phyloP scores from a whole-genome alignment of 2,113 vertebrate genomes.

The Semicossyphus pulcher region DNA sequence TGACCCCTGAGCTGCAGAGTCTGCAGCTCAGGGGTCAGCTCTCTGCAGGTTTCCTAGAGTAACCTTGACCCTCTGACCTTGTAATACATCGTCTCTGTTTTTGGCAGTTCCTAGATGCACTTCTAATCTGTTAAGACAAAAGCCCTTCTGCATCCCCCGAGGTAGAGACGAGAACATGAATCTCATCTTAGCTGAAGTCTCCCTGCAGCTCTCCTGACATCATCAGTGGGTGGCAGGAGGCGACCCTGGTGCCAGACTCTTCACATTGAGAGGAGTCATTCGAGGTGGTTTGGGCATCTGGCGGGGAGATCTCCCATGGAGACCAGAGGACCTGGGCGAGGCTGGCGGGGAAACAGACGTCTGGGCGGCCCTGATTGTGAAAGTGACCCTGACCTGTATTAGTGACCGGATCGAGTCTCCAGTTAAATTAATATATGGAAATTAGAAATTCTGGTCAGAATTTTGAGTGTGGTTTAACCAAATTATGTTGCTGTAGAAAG shows the following conservation, averaged over 20 bases:
- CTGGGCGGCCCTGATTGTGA: slow-evolving; percentile 19
- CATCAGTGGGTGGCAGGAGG: slow-evolving; percentile 15
- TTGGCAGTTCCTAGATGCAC: slow-evolving; percentile 12
- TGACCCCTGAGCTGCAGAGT: neutral
- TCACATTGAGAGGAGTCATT: slow-evolving; percentile 13
- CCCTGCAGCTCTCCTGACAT: slow-evolving; percentile 18
- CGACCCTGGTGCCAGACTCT: neutral
- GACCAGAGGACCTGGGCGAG: slow-evolving; percentile 1
- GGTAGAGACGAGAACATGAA: slow-evolving; percentile 45
- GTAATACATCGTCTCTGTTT: neutral
- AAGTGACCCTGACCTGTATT: slow-evolving; percentile 37
- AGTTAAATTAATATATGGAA: neutral
- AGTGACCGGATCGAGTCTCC: neutral
- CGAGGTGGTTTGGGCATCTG: slow-evolving; percentile 44
- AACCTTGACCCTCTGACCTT: neutral
- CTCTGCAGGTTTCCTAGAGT: neutral
- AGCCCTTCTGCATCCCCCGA: neutral
- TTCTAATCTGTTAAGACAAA: slow-evolving; percentile 24
- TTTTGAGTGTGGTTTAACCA: neutral
- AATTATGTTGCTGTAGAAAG: neutral
- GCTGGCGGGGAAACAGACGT: slow-evolving; percentile 27
- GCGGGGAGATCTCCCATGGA: neutral
- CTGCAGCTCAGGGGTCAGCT: neutral
- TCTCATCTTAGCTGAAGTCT: slow-evolving; percentile 47
- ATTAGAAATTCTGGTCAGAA: neutral